Conservation (phyloP, 2,888 invertebrate species). For the Diogma glabrata region DNA sequence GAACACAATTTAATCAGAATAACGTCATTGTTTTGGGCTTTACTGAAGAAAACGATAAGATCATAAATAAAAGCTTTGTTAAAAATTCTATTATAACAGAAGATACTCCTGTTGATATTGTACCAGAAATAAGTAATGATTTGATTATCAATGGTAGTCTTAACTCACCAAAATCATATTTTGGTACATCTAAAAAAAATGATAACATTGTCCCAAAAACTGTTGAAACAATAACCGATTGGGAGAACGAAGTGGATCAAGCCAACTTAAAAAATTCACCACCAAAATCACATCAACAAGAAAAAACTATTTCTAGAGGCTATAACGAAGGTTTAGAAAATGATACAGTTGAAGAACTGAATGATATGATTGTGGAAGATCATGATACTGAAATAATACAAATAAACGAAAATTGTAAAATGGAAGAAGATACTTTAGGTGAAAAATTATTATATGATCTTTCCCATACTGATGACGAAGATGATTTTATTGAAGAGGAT, state of each 20-base stretch:
- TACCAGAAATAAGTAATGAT: slow-evolving; percentile 25
- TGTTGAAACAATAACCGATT: slow-evolving; percentile 34
- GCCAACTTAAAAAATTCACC: slow-evolving; percentile 22
- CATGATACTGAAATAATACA: no score
- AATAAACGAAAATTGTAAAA: no score
- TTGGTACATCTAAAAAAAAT: slow-evolving; percentile 13
- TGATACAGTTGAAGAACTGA: background rate
- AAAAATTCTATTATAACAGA: slow-evolving; percentile 37
- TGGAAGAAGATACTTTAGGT: background rate
- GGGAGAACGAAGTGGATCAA: slow-evolving; percentile 51
- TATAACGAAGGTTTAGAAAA: background rate
- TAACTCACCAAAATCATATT: slow-evolving; percentile 1
- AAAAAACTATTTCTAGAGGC: background rate
- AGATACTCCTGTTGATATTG: slow-evolving; percentile 44
- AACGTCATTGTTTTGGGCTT: slow-evolving; percentile 6
- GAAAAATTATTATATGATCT: background rate
- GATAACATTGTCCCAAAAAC: slow-evolving; percentile 3
- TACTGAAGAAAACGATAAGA: slow-evolving; percentile 9
- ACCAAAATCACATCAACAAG: background rate
- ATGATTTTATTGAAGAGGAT: slow-evolving; percentile 7
- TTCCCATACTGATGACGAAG: slow-evolving; percentile 1
- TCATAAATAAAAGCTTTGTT: slow-evolving; percentile 19
- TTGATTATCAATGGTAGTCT: slow-evolving; percentile 10
- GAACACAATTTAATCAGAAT: slow-evolving; percentile 2
- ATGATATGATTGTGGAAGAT: background rate